These are phyloP conservation scores for Miopithecus talapoin DNA, from an alignment of 2,797 vertebrate genomes.

Conservation along the genomic window DNA sequence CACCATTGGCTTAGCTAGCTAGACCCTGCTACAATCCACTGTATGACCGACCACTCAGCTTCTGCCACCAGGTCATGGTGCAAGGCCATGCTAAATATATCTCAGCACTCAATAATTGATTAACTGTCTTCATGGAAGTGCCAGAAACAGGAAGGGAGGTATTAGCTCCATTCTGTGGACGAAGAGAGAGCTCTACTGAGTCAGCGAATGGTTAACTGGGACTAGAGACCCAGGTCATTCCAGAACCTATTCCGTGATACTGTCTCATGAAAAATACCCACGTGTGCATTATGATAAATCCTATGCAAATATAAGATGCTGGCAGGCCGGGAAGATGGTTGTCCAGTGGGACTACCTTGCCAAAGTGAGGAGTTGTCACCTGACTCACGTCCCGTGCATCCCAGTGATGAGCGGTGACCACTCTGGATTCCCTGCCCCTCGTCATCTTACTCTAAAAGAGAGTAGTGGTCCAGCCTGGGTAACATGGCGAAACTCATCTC, in stretches of 20 bases:
- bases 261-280: not conserved
- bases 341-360: not conserved
- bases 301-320: not conserved
- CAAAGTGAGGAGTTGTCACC: not conserved
- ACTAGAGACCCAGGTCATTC: not conserved
- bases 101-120: not conserved
- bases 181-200: not conserved
- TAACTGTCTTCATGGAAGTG: not conserved
- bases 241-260: not conserved
- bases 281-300: not conserved
- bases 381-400: not conserved
- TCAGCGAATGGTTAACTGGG: not conserved
- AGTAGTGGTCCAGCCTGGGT: not conserved
- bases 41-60: no score
- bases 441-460: no score
- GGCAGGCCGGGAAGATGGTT: not conserved
- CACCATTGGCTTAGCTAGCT: not conserved
- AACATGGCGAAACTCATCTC: not conserved
- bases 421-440: not conserved
- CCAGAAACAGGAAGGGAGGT: not conserved
- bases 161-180: not conserved
- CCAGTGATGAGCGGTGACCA: not conserved
- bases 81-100: no score
- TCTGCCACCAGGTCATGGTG: not conserved
- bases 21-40: not conserved